These are phyloP conservation scores for Scleropages formosus DNA, from an alignment of 2,797 vertebrate genomes.

Conservation along the genomic window DNA sequence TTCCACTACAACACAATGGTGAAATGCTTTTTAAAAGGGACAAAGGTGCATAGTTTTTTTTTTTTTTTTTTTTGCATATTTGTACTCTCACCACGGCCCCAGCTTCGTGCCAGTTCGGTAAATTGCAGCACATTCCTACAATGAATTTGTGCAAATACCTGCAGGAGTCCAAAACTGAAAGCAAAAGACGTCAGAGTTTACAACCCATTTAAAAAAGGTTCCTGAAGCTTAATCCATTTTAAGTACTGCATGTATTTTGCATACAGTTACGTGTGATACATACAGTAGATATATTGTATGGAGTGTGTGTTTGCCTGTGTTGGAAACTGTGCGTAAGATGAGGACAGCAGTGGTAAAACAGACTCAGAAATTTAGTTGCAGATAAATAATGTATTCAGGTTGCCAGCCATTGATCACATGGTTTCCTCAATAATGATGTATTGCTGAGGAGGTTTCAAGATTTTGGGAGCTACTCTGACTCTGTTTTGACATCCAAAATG, in stretches of 20 bases:
- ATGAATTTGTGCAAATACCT: not conserved
- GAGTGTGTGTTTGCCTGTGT: not conserved
- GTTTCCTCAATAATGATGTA: too few species aligned
- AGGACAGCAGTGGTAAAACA: not conserved
- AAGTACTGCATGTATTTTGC: not conserved
- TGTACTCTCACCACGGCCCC: not conserved
- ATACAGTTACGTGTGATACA: not conserved
- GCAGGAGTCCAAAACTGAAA: not conserved
- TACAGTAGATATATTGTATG: not conserved
- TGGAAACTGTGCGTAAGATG: not conserved
- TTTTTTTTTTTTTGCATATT: not conserved
- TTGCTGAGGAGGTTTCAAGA: too few species aligned
- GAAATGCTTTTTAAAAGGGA: not conserved
- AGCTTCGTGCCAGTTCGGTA: not conserved
- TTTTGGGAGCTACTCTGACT: too few species aligned
- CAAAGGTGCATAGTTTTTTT: not conserved
- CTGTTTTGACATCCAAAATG: too few species aligned
- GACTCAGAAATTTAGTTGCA: too few species aligned
- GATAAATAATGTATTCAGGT: too few species aligned
- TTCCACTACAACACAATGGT: not conserved
- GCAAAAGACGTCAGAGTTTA: not conserved
- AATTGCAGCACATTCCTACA: not conserved
- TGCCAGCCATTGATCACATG: too few species aligned
- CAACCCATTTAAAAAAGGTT: constrained; percentile 12
- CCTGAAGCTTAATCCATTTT: not conserved